phyloP scores from a whole-genome alignment of 2,797 vertebrate species.

The Mastacembelus armatus region DNA sequence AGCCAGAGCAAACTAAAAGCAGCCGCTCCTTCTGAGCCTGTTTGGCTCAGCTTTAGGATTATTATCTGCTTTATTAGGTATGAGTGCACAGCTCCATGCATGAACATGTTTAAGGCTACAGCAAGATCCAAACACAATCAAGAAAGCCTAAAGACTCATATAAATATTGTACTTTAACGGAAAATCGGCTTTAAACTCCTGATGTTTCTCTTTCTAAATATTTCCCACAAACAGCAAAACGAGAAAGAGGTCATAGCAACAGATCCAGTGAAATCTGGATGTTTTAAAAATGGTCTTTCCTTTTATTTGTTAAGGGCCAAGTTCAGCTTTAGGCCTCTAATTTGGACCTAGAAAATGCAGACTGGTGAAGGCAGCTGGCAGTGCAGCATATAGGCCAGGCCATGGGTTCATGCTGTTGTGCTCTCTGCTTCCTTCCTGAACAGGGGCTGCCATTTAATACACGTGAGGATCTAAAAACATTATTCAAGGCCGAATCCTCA shows the following conservation, averaged over 20 bases:
- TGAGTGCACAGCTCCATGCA: slow-evolving; percentile 50
- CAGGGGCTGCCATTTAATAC: slow-evolving; percentile 12
- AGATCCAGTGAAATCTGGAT: slow-evolving; percentile 49
- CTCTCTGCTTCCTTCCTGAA: slow-evolving; percentile 12
- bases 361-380: slow-evolving; percentile 73
- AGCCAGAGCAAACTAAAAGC: slow-evolving; percentile 45
- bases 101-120: slow-evolving; percentile 53
- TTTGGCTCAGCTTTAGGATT: slow-evolving; percentile 58
- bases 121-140: slow-evolving; percentile 27
- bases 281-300: slow-evolving; percentile 61
- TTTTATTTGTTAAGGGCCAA: slow-evolving; percentile 65
- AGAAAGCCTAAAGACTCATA: slow-evolving; percentile 29
- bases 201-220: slow-evolving; percentile 26
- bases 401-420: slow-evolving; percentile 52
- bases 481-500: not conserved
- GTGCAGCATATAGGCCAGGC: slow-evolving; percentile 44
- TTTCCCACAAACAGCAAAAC: slow-evolving; percentile 50
- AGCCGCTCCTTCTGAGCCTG: slow-evolving; percentile 51
- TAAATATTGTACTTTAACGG: not conserved
- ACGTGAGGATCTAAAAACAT: slow-evolving; percentile 10
- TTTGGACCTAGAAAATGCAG: slow-evolving; percentile 77
- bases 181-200: not conserved
- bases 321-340: slow-evolving; percentile 73
- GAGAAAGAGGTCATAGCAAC: slow-evolving; percentile 63
- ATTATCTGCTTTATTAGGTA: slow-evolving; percentile 67